These are phyloP conservation scores for Macrosteles quadrilineatus DNA, from an alignment of 1,140 invertebrate genomes.

Conservation along the genomic window DNA sequence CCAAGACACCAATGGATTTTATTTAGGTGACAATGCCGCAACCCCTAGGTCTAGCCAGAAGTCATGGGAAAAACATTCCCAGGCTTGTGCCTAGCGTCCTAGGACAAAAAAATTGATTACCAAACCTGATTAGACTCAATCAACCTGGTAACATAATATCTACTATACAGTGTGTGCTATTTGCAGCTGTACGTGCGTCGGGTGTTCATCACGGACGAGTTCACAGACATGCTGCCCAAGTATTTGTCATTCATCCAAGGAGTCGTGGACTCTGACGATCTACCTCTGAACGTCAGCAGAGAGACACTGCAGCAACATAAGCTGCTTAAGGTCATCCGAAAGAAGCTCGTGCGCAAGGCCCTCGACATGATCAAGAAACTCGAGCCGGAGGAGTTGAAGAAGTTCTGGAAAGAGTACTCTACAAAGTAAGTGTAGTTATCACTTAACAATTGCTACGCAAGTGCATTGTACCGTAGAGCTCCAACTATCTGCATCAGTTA, in stretches of 20 bases:
- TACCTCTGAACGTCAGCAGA: conserved; percentile 97
- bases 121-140: too few relatives aligned
- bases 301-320: conserved; percentile 99
- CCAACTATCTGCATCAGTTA: too few relatives aligned
- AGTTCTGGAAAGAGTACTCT: conserved; percentile 99
- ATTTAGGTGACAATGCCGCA: too few relatives aligned
- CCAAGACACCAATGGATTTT: too few relatives aligned
- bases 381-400: conserved; percentile 84
- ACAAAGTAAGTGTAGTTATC: conserved; percentile 93
- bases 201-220: conserved; percentile 99
- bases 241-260: conserved; percentile 94
- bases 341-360: conserved; percentile 96
- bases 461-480: too few relatives aligned
- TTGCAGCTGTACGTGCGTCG: conserved; percentile 85
- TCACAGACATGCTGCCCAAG: conserved; percentile 99
- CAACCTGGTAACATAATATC: too few relatives aligned
- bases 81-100: too few relatives aligned
- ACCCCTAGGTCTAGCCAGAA: too few relatives aligned
- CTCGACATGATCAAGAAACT: conserved; percentile 99
- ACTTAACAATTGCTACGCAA: too few relatives aligned
- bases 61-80: too few relatives aligned
- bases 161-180: too few relatives aligned
- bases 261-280: conserved; percentile 98
- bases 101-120: too few relatives aligned
- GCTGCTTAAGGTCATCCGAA: conserved; percentile 98